Evolutionary conservation across 2,797 vertebrate genomes (phyloP), one percentile per base, ranked within the genome.

Genomic region (Australoheros facetus): DNA sequence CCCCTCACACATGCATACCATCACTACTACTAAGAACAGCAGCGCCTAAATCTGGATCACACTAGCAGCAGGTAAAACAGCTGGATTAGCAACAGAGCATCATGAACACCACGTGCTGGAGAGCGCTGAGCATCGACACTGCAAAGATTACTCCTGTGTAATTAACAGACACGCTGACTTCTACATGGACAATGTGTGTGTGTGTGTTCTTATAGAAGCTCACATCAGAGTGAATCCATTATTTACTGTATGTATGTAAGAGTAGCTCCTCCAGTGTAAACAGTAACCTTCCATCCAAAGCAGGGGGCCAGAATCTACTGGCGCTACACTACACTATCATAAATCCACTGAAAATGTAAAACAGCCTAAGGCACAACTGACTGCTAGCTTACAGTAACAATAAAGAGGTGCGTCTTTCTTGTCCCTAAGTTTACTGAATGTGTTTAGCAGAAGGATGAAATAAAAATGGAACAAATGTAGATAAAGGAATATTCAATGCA

Each of bases 11-110:
- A 42, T 13, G 34, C 62, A 42, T 11, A 42, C 56, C 23, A 19
- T 73, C 64, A 58, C 30, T 9, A 23, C 60, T 71, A 78, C 69
- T 30, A 75, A 85, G 69, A 91, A 87, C 86, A 91, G 91, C 89
- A 90, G 92, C 85, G 91, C 64, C 84, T 89, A 85, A 85, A 90
- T 91, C 72, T 83, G 85, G 89, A 82, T 91, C 93, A 92, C 87
- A 86, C 88, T 88, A 95, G 92, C 93, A 95, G 93, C 93, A 92
- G 90, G 88, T 93, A 80, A 90, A 86, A 81, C 81, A 79, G 81
- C 81, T 14, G 80, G 82, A 77, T 88, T 85, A 86, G 81, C 84
- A 77, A 87, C 75, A 83, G 79, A 86, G 82, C 75, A 77, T 87
- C 69, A 81, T 45, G 72, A 86, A 82, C 74, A 80, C 75, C 71